phyloP scores from a whole-genome alignment of 2,888 invertebrate genomes.

The Agrochola lota region DNA sequence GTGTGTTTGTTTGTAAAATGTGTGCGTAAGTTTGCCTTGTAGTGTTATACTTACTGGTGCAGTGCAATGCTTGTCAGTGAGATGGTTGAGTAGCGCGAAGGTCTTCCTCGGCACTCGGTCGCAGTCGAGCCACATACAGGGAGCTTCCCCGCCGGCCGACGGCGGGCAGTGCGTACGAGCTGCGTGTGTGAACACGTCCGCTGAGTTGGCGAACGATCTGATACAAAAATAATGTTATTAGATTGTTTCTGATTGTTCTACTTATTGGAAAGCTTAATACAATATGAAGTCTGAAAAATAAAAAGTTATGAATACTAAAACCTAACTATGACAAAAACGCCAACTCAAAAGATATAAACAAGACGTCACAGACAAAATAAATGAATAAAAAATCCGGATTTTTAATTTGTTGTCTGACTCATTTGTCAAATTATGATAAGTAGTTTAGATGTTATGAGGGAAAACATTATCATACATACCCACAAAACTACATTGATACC shows the following conservation, averaged over 20 bases:
- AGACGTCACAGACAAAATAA: too few species aligned
- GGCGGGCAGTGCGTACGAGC: slow-evolving; percentile 95
- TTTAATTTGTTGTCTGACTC: too few species aligned
- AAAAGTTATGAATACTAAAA: neutral
- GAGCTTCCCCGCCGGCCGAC: slow-evolving; percentile 92
- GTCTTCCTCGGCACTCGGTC: slow-evolving; percentile 97
- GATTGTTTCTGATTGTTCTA: neutral
- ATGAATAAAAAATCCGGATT: too few species aligned
- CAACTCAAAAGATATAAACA: too few species aligned
- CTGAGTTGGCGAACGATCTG: slow-evolving; percentile 93
- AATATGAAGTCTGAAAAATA: neutral
- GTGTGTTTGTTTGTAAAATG: too few species aligned
- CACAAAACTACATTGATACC: too few species aligned
- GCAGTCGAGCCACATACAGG: slow-evolving; percentile 97
- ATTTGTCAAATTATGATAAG: too few species aligned
- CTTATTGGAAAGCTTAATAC: neutral
- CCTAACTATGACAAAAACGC: too few species aligned
- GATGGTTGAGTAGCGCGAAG: slow-evolving; percentile 99
- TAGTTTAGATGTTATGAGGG: too few species aligned
- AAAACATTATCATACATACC: too few species aligned
- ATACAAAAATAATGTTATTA: neutral
- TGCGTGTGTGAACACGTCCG: slow-evolving; percentile 96
- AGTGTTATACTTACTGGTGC: slow-evolving; percentile 73
- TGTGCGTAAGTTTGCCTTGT: neutral
- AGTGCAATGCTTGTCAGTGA: slow-evolving; percentile 98